These are phyloP conservation scores for Steinernema khuongi DNA, from an alignment of 1,140 invertebrate species.

Conservation along the genomic window DNA sequence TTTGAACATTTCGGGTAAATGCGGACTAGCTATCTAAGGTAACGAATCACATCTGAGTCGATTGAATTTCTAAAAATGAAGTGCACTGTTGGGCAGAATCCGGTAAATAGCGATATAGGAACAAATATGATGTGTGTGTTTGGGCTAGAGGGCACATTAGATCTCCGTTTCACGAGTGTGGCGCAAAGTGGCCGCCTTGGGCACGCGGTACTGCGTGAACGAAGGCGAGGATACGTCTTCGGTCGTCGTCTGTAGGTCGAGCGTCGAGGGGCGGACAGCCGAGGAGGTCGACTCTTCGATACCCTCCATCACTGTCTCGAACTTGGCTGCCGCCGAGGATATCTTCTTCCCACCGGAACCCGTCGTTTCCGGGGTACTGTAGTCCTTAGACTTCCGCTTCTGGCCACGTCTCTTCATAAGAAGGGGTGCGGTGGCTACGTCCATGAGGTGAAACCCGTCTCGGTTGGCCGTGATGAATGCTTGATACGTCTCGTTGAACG, in stretches of 20 bases:
- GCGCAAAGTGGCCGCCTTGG: constrained; percentile 44
- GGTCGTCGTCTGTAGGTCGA: constrained; percentile 29
- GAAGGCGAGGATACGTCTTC: constrained; percentile 25
- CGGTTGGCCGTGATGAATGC: constrained; percentile 70
- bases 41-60: background rate
- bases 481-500: constrained; percentile 65
- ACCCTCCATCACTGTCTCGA: constrained; percentile 39
- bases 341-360: constrained; percentile 2
- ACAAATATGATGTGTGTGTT: background rate
- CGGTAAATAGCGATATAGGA: too few relatives aligned
- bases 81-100: constrained; percentile 11
- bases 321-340: background rate
- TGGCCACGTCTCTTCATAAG: constrained; percentile 53
- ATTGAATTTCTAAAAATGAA: constrained; percentile 2
- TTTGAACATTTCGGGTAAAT: background rate
- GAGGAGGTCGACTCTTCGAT: constrained; percentile 28
- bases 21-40: background rate
- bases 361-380: constrained; percentile 24
- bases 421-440: constrained; percentile 57
- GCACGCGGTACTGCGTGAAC: constrained; percentile 54
- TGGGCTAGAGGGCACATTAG: background rate
- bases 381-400: constrained; percentile 35
- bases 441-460: constrained; percentile 70
- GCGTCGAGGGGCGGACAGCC: constrained; percentile 25
- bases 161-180: constrained; percentile 42